Evolutionary conservation across 30 jellyfish, hydroid and myxozoan genomes (phyloP), one percentile per base, ranked within the genome.

Genomic region (Mastigias papua): DNA sequence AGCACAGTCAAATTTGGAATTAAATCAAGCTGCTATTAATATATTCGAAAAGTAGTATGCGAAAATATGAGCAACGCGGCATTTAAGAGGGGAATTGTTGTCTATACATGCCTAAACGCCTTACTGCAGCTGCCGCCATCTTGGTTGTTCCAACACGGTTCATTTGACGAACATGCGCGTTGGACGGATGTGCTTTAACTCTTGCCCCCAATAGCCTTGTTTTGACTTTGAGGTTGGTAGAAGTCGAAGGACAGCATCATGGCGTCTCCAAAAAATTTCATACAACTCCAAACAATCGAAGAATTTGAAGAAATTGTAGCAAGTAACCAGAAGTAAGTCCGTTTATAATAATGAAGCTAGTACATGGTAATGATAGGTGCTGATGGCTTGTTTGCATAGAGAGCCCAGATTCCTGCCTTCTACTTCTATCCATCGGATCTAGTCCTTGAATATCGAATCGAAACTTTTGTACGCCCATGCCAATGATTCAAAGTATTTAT

Each of bases 81-180:
- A n/a, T n/a, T n/a, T n/a, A n/a, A n/a, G n/a, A n/a, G n/a, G n/a
- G n/a, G n/a, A n/a, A n/a, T n/a, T n/a, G n/a, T n/a, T n/a, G n/a
- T n/a, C n/a, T n/a, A n/a, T n/a, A 65, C 91, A 37, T 67, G 66
- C 91, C 91, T 31, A 81, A 30, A n/a, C 91, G 64, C 67, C 91
- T 67, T 46, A 83, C 91, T 19, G 66, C 91, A 0, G 83, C 54
- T 9, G 91, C 91, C 82, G 91, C 91, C 91, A 81, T 81, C 76
- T 81, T 81, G 83, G 17, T 13, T 27, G 34, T 58, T 17, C 22
- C 54, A 11, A 26, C 37, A 8, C 34, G 19, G 71, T 49, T 49
- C 48, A 29, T 1, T 23, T 5, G 10, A 46, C 66, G 70, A n/a
- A 49, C 85, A 73, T 73, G 85, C 85, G 85, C 85, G 48, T 48